Percentiles rank a stretch among this genome's conserved stretches.
Conservation (phyloP, 2,113 vertebrate species). For the Austrofundulus limnaeus region DNA sequence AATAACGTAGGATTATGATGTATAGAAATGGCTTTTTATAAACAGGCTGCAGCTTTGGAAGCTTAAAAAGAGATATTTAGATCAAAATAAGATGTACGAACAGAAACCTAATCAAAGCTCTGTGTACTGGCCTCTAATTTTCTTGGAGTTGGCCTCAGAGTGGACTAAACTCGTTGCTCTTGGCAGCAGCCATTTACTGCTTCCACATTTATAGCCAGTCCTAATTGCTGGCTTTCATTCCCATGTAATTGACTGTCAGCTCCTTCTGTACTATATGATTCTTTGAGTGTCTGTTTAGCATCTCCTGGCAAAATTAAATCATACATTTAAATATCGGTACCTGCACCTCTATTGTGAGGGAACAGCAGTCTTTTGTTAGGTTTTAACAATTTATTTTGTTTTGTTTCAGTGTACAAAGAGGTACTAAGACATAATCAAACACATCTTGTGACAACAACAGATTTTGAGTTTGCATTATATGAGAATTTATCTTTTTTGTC, state of each 20-base stretch:
- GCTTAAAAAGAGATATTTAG: neutral
- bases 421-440: neutral
- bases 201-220: conserved; percentile 17
- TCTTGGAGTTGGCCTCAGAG: conserved; percentile 1
- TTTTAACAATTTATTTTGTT: too few species aligned
- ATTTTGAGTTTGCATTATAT: neutral
- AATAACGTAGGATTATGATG: neutral
- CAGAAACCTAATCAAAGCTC: conserved; percentile 8
- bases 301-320: conserved; percentile 13
- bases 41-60: neutral
- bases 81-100: neutral
- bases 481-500: neutral
- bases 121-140: conserved; percentile 7
- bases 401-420: neutral
- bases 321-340: neutral
- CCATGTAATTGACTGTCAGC: conserved; percentile 34
- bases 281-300: conserved; percentile 1
- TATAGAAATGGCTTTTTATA: conserved; percentile 3
- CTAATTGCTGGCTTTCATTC: conserved; percentile 44
- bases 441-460: neutral
- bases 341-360: neutral
- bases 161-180: conserved; percentile 8
- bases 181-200: conserved; percentile 13
- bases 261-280: conserved; percentile 13
- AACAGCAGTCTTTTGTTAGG: neutral